Evolutionary conservation across 2,888 invertebrate species (phyloP).

Genomic region (Synanthedon myopaeformis): DNA sequence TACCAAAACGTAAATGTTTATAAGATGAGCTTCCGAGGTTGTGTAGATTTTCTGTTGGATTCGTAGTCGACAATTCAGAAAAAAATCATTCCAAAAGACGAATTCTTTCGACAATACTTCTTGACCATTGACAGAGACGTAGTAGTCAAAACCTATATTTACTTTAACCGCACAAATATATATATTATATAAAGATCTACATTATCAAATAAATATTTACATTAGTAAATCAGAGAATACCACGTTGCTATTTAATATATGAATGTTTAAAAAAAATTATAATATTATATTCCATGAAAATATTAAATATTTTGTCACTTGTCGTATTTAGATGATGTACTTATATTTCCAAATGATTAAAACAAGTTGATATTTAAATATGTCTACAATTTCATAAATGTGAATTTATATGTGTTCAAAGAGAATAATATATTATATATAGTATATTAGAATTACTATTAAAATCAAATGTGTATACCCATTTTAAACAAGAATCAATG

Average conservation of each 20-base stretch:
- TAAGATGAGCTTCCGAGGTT: conserved; percentile 56
- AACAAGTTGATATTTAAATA: conserved; percentile 36
- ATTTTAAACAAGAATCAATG: no score
- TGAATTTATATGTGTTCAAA: conserved; percentile 55
- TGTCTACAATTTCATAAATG: conserved; percentile 52
- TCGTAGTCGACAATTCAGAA: conserved; percentile 7
- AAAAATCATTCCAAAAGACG: conserved; percentile 22
- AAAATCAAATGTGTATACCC: no score
- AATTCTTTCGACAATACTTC: conserved; percentile 54
- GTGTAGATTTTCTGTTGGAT: conserved; percentile 43
- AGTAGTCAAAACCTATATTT: conserved; percentile 25
- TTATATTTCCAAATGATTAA: conserved; percentile 45
- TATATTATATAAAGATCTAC: conserved; percentile 6
- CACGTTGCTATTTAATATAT: conserved; percentile 30
- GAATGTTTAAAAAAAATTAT: conserved; percentile 22
- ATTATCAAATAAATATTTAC: conserved; percentile 20
- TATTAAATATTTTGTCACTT: conserved; percentile 32
- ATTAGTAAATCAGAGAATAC: conserved; percentile 27
- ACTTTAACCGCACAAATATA: conserved; percentile 51
- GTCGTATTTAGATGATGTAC: conserved; percentile 25
- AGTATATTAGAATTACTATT: conserved; percentile 41
- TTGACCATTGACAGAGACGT: conserved; percentile 59
- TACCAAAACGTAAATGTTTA: conserved; percentile 5
- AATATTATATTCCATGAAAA: conserved; percentile 47
- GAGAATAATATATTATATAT: conserved; percentile 11